Conservation (phyloP, 2,888 invertebrate species). For the Himalopsyche japonica region DNA sequence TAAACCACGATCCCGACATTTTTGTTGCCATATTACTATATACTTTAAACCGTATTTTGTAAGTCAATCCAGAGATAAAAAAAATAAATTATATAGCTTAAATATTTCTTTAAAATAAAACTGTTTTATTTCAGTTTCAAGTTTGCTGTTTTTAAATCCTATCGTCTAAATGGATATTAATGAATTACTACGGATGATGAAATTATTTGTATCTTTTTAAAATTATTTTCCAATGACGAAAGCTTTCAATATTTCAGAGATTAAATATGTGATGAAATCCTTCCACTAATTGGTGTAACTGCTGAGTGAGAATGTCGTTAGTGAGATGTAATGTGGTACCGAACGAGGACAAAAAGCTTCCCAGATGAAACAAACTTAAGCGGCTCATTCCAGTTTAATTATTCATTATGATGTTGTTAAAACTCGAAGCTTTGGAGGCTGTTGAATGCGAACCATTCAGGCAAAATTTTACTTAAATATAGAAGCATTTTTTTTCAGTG, state of each 20-base stretch:
- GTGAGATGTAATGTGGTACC: background rate
- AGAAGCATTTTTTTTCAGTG: background rate
- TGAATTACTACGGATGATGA: too few species aligned
- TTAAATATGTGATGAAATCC: background rate
- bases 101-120: too few species aligned
- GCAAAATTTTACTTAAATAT: background rate
- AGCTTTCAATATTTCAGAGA: background rate
- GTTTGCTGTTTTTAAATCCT: too few species aligned
- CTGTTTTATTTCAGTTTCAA: too few species aligned
- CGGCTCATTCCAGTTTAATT: constrained; percentile 26
- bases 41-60: too few species aligned
- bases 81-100: too few species aligned
- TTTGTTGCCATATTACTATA: too few species aligned
- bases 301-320: background rate
- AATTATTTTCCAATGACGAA: too few species aligned
- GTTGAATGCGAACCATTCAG: background rate
- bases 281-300: background rate
- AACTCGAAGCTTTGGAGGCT: background rate
- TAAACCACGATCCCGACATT: too few species aligned
- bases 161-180: too few species aligned
- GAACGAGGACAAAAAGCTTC: background rate
- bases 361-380: constrained; percentile 18
- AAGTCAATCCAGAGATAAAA: too few species aligned
- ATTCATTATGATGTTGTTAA: constrained; percentile 12
- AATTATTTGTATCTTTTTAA: too few species aligned